Evolutionary conservation across 2,888 invertebrate species (phyloP), one percentile per base, ranked within the genome.

Genomic region (Copidosoma aretas): DNA sequence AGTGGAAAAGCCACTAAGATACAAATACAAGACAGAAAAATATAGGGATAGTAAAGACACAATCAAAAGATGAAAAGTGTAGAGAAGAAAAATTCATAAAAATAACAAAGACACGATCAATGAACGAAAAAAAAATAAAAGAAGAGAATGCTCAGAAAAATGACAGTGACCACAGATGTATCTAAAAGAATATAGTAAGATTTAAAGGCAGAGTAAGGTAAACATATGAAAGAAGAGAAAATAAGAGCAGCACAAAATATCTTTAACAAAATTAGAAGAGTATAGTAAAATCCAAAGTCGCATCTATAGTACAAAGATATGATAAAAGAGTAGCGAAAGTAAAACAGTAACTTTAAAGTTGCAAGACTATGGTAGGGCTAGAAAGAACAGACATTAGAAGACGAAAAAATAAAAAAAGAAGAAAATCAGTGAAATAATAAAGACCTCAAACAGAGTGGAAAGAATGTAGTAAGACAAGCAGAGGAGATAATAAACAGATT

Each of bases 361-460:
- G 51, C 1, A 24, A 22, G 54, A 53, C 2, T 22, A 21, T 58
- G 19, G 41, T 25, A 60, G 54, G 25, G 58, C 14, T 21, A 57
- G 54, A 21, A 39, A 41, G 53, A 54, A 2, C 59, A 32, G 32
- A 5, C 8, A 57, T 60, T 43, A 67, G 59, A 71, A 61, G 53
- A 67, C 41, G 68, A 67, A 67, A 54, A 67, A 52, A 49, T 52
- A 65, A 21, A 65, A 67, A 24, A 56, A 70, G 24, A 68, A n/a
- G 67, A 68, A 70, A 12, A 70, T 25, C 24, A 69, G 19, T 21
- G 67, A 53, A 41, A 60, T 52, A 17, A 70, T 0, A 65, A 70
- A 73, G 58, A 71, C 62, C 63, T 70, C 65, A 46, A 67, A 65
- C 19, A 73, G 46, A 66, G 59, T 54, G 46, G 58, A 62, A 10